Conservation (phyloP, 2,113 vertebrate species). For the Cynocephalus volans region DNA sequence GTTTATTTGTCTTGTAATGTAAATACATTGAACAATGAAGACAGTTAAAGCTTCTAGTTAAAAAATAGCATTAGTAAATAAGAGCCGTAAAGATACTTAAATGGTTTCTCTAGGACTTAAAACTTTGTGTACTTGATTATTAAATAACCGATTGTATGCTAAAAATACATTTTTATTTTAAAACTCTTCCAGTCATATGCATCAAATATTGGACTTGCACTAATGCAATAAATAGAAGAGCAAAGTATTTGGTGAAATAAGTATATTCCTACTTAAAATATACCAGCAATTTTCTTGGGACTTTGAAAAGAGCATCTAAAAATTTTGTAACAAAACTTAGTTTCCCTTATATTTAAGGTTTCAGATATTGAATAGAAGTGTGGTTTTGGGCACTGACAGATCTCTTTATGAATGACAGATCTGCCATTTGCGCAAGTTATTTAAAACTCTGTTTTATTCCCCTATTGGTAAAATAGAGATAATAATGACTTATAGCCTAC, state of each 20-base stretch:
- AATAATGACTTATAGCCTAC: background rate
- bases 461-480: background rate
- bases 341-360: background rate
- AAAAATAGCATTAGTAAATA: background rate
- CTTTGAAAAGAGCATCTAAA: background rate
- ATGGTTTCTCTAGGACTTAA: background rate
- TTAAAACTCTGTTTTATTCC: background rate
- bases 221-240: background rate
- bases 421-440: no score
- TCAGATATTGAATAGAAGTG: background rate
- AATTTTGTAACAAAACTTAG: background rate
- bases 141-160: background rate
- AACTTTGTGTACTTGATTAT: background rate
- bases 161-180: slow-evolving; percentile 8
- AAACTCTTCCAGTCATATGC: background rate
- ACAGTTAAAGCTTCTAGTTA: slow-evolving; percentile 9
- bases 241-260: background rate
- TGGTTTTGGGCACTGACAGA: background rate
- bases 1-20: background rate
- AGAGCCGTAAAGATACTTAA: background rate
- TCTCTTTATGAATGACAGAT: background rate
- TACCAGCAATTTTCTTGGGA: background rate
- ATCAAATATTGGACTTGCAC: background rate
- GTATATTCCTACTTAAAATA: background rate
- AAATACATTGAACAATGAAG: slow-evolving; percentile 31